These are phyloP conservation scores for Romanogobio albipinnatus DNA, from an alignment of 2,113 vertebrate species.

Conservation along the genomic window DNA sequence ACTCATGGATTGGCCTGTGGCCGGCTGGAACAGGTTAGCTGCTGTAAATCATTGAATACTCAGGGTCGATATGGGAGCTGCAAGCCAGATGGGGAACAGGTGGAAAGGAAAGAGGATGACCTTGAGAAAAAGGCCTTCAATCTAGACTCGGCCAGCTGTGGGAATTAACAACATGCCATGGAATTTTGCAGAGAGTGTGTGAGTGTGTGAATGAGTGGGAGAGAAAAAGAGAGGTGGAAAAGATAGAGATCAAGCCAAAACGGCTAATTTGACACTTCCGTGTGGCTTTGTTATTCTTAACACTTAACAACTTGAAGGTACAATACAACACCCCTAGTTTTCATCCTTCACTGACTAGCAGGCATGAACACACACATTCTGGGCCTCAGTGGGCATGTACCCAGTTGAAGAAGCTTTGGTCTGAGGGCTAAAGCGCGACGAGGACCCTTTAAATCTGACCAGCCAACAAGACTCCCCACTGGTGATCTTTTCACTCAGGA, in stretches of 20 bases:
- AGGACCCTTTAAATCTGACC: slow-evolving; percentile 1
- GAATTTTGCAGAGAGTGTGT: not conserved
- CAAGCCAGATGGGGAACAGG: slow-evolving; percentile 36
- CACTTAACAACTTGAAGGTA: slow-evolving; percentile 18
- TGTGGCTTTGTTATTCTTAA: slow-evolving; percentile 29
- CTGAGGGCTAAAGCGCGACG: slow-evolving; percentile 5
- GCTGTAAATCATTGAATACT: slow-evolving; percentile 24
- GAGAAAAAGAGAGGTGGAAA: not conserved
- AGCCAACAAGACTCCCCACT: slow-evolving; percentile 33
- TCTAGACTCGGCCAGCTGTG: slow-evolving; percentile 5
- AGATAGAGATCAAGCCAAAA: slow-evolving; percentile 35
- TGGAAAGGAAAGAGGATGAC: slow-evolving; percentile 34
- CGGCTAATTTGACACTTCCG: slow-evolving; percentile 40
- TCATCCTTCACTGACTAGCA: slow-evolving; percentile 30
- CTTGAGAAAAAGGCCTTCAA: slow-evolving; percentile 34
- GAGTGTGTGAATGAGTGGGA: not conserved
- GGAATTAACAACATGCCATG: slow-evolving; percentile 24
- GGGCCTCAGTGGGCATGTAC: not conserved
- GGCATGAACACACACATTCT: slow-evolving; percentile 35
- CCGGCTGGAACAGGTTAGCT: not conserved
- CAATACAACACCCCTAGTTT: slow-evolving; percentile 42
- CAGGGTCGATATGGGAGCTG: slow-evolving; percentile 8
- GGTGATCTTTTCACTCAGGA: slow-evolving; percentile 32
- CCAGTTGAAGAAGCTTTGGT: slow-evolving; percentile 18
- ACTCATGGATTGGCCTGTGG: not conserved